phyloP scores from a whole-genome alignment of 2,797 vertebrate species.

The Discoglossus pictus region DNA sequence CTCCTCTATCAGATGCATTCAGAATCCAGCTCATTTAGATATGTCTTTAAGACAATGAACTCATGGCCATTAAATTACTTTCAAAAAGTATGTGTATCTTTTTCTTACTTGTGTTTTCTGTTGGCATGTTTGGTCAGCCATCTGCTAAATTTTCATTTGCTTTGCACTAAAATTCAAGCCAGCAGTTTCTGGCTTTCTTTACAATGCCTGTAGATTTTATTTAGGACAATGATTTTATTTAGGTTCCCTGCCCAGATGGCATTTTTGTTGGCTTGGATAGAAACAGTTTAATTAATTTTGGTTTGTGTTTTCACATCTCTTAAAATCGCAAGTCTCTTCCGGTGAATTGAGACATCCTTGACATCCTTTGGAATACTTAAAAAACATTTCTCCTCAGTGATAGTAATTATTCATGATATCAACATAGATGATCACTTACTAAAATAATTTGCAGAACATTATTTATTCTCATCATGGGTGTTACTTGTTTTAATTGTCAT shows the following conservation, averaged over 20 bases:
- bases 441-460: no score
- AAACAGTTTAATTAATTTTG: conserved; percentile 11
- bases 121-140: conserved; percentile 37
- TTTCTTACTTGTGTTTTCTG: conserved; percentile 23
- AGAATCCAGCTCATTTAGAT: no score
- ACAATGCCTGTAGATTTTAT: conserved; percentile 36
- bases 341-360: no score
- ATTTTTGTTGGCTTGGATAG: conserved; percentile 26
- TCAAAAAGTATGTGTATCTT: neutral
- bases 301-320: conserved; percentile 1
- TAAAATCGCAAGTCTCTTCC: neutral
- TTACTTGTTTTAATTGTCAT: no score
- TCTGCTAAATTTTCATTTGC: conserved; percentile 50
- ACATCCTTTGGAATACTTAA: no score
- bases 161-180: conserved; percentile 32
- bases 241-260: conserved; percentile 33
- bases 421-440: no score
- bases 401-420: no score
- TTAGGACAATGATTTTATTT: conserved; percentile 39
- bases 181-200: conserved; percentile 35
- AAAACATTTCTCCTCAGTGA: no score
- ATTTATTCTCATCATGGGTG: no score
- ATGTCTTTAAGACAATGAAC: no score
- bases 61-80: conserved; percentile 10
- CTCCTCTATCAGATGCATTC: no score